phyloP scores from a whole-genome alignment of 1,140 invertebrate species.

The Calephelis virginiensis region DNA sequence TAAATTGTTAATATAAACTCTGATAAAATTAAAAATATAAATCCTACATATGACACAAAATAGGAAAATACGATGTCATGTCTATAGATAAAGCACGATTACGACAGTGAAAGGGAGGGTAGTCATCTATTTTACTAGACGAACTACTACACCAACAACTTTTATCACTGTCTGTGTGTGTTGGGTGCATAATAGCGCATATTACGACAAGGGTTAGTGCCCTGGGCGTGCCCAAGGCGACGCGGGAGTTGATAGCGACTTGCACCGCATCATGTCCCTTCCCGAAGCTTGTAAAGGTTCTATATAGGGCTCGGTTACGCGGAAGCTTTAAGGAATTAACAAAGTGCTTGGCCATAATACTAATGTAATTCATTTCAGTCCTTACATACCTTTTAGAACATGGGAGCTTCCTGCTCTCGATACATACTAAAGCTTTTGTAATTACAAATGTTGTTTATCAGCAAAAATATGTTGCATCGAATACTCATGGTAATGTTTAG shows the following conservation, averaged over 20 bases:
- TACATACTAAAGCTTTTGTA: slow-evolving; percentile 5
- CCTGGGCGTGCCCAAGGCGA: slow-evolving; percentile 68
- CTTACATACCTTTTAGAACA: slow-evolving; percentile 36
- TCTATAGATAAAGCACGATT: slow-evolving; percentile 58
- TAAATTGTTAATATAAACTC: too few species aligned
- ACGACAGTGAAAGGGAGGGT: slow-evolving; percentile 72
- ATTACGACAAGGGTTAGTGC: slow-evolving; percentile 68
- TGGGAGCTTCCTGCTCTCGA: slow-evolving; percentile 28
- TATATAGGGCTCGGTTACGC: slow-evolving; percentile 47
- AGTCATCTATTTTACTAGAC: slow-evolving; percentile 65
- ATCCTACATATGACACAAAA: too few species aligned
- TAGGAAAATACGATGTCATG: slow-evolving; percentile 24
- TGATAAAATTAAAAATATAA: too few species aligned
- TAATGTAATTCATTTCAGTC: slow-evolving; percentile 37
- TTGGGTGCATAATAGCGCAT: slow-evolving; percentile 52
- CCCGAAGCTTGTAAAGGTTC: slow-evolving; percentile 47
- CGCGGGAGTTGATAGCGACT: slow-evolving; percentile 53
- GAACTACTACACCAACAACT: slow-evolving; percentile 55
- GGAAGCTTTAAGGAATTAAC: slow-evolving; percentile 45
- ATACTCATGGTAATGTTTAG: too few species aligned
- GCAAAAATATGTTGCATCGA: too few species aligned
- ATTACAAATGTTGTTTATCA: too few species aligned
- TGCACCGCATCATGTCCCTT: slow-evolving; percentile 49
- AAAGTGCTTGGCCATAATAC: slow-evolving; percentile 34
- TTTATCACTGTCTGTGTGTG: slow-evolving; percentile 57